These are phyloP conservation scores for Zeuzera pyrina DNA, from an alignment of 2,888 invertebrate genomes.

Conservation along the genomic window DNA sequence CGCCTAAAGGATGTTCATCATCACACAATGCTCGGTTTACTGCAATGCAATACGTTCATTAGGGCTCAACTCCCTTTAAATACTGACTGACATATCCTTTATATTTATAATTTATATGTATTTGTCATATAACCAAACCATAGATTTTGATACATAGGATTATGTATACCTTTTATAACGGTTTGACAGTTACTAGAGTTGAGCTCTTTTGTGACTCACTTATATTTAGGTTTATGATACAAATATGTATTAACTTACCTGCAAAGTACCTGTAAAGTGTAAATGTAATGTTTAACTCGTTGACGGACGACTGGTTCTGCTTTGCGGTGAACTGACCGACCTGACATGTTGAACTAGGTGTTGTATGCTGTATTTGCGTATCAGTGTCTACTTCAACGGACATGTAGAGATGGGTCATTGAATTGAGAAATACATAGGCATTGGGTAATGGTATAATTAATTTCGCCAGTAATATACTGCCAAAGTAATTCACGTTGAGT, in stretches of 20 bases:
- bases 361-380: constrained; percentile 60
- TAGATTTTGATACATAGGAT: constrained; percentile 33
- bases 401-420: constrained; percentile 45
- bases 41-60: constrained; percentile 65
- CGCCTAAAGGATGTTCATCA: constrained; percentile 56
- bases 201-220: constrained; percentile 61
- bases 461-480: constrained; percentile 65
- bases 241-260: constrained; percentile 61
- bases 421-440: constrained; percentile 41
- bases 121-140: constrained; percentile 34
- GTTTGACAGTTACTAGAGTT: constrained; percentile 32
- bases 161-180: constrained; percentile 5
- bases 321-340: constrained; percentile 66
- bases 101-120: constrained; percentile 16
- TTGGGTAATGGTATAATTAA: constrained; percentile 38
- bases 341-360: constrained; percentile 40
- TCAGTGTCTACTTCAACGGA: constrained; percentile 54
- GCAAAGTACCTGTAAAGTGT: constrained; percentile 71
- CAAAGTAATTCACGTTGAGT: constrained; percentile 66
- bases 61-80: constrained; percentile 56
- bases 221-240: constrained; percentile 61
- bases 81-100: constrained; percentile 41
- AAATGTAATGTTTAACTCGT: constrained; percentile 44
- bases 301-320: constrained; percentile 39
- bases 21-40: constrained; percentile 52